These are phyloP conservation scores for Leucophora obtusa DNA, from an alignment of 2,888 invertebrate species.

Conservation along the genomic window DNA sequence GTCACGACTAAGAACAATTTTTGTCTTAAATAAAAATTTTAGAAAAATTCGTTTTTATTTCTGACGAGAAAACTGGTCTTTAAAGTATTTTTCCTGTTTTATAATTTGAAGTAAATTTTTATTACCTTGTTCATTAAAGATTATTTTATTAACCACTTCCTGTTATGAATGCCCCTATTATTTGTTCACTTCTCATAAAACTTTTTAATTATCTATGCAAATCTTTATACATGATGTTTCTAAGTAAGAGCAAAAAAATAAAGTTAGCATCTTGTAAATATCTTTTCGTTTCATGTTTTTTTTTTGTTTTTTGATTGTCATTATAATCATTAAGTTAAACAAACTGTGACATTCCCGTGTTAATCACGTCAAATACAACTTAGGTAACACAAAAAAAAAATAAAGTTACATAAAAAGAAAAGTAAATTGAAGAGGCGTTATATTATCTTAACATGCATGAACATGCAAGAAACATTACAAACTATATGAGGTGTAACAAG, in stretches of 20 bases:
- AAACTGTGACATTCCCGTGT: constrained; percentile 47
- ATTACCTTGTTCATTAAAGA: no score
- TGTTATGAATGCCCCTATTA: no score
- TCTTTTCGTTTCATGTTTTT: not conserved
- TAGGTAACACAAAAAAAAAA: constrained; percentile 6
- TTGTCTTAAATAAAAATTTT: no score
- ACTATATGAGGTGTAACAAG: not conserved
- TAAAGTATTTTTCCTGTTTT: no score
- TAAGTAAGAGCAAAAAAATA: not conserved
- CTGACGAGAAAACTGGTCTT: no score
- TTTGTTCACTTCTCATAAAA: not conserved
- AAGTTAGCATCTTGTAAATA: not conserved
- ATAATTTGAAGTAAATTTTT: no score
- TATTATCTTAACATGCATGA: not conserved
- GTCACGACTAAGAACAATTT: no score
- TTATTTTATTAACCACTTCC: not conserved
- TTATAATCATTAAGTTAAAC: constrained; percentile 39
- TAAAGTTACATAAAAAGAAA: not conserved
- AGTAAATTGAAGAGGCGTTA: not conserved
- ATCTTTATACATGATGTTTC: not conserved
- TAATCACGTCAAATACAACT: constrained; percentile 18
- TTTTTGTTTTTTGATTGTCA: constrained; percentile 1
- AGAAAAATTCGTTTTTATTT: no score
- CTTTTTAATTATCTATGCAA: constrained; percentile 3
- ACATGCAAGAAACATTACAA: not conserved